phyloP scores from a whole-genome alignment of 2,113 vertebrate genomes.

The Cyprinodon tularosa region DNA sequence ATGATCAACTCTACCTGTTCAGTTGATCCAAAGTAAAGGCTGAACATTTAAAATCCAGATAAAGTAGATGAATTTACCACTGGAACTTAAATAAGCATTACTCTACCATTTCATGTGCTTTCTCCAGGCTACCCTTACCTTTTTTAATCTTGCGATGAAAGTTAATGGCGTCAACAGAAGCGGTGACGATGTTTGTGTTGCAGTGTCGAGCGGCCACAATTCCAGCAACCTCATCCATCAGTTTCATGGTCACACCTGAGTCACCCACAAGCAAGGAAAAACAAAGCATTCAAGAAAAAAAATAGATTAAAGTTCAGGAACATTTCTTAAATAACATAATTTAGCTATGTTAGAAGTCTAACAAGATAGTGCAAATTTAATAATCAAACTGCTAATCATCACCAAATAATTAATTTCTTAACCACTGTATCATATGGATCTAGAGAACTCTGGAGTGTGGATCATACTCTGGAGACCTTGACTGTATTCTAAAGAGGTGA shows the following conservation, averaged over 20 bases:
- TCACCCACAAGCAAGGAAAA: slow-evolving; percentile 15
- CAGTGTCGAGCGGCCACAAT: slow-evolving; percentile 93
- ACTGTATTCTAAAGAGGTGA: no score
- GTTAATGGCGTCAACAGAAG: slow-evolving; percentile 95
- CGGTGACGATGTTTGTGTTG: slow-evolving; percentile 94
- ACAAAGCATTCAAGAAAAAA: neutral
- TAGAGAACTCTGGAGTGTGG: no score
- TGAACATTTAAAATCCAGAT: neutral
- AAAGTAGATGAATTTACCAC: neutral
- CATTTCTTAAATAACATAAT: neutral
- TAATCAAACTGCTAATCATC: neutral
- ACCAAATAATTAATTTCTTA: neutral
- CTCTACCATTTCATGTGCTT: neutral
- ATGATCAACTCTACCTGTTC: neutral
- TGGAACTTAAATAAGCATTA: neutral
- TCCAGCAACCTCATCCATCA: slow-evolving; percentile 96
- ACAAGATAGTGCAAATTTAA: neutral
- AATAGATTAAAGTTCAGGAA: neutral
- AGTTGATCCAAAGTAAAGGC: neutral
- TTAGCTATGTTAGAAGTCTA: neutral
- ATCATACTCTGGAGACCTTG: no score
- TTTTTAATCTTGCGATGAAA: slow-evolving; percentile 95
- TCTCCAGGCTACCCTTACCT: slow-evolving; percentile 75
- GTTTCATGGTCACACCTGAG: slow-evolving; percentile 96
- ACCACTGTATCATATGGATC: no score